Evolutionary conservation across 2,888 invertebrate species (phyloP), one percentile per base, ranked within the genome.

Genomic region (Marasmarcha lunaedactyla): DNA sequence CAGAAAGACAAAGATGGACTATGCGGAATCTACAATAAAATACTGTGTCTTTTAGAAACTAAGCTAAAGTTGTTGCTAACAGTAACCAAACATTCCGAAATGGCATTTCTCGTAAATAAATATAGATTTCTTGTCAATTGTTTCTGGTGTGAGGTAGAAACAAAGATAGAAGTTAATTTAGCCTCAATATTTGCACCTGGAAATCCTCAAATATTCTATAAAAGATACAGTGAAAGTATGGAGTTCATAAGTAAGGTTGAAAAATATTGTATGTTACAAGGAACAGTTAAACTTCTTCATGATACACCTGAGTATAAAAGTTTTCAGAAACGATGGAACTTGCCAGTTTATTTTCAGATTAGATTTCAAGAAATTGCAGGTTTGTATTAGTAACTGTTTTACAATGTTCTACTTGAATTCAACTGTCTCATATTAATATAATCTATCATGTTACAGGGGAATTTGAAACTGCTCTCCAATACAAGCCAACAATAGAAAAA

Each of bases 271-370:
- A 71, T 79, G 26, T 81, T 73, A 38, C 70, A 86, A 41, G 87
- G 88, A 36, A 85, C 87, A 46, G 78, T 86, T 0, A 77, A 85
- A 44, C 59, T 86, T 14, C 84, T 95, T 40, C 85, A 88, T 47
- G 74, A 85, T 39, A 89, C 93, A 57, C 69, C 86, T 1, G 89
- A 91, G 47, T 95, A 92, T 59, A 88, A 88, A 55, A 89, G 87
- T 46, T 94, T 95, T 60, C 87, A 94, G 50, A 89, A 89, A 48
- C 89, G 93, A 52, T 98, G 97, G 93, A 97, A 97, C 73, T 84
- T 97, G 38, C 93, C 95, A 9, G 96, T 98, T n/a, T 98, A 98
- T 72, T 97, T 95, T 69, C 97, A 97, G 79, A 93, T 95, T 50
- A 87, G 95, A 49, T 97, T 95, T 78, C 97, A 97, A 84, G 94